Evolutionary conservation across 2,113 vertebrate species (phyloP).

Genomic region (Thymallus thymallus): DNA sequence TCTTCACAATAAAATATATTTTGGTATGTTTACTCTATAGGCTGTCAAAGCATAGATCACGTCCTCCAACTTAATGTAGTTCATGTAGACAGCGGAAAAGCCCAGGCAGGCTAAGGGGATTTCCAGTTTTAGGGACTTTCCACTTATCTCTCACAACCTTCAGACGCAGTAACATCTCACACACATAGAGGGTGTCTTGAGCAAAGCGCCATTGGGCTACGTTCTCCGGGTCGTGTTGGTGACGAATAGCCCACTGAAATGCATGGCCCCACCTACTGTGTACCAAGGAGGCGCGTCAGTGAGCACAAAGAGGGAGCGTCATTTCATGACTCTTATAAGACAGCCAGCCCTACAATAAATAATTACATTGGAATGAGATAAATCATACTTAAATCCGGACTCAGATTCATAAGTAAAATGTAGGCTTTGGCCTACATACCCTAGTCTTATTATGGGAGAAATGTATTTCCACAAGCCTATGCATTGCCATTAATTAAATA

Average conservation of each 20-base stretch:
- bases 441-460: no score
- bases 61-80: conserved; percentile 28
- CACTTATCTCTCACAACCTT: conserved; percentile 58
- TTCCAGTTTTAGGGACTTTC: conserved; percentile 72
- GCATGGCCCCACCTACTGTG: conserved; percentile 38
- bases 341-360: background rate
- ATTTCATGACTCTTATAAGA: conserved; percentile 15
- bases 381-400: background rate
- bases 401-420: background rate
- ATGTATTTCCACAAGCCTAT: no score
- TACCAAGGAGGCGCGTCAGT: conserved; percentile 53
- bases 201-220: background rate
- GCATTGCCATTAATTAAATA: no score
- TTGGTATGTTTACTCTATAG: conserved; percentile 45
- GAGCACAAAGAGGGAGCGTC: conserved; percentile 57
- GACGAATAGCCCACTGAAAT: conserved; percentile 25
- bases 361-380: background rate
- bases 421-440: no score
- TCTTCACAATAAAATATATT: conserved; percentile 35
- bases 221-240: background rate
- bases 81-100: conserved; percentile 5
- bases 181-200: conserved; percentile 47
- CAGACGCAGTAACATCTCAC: conserved; percentile 13
- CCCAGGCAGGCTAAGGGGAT: conserved; percentile 62
- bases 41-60: conserved; percentile 44